phyloP scores from a whole-genome alignment of 1,140 invertebrate genomes.

The Leptoteleia sp. region DNA sequence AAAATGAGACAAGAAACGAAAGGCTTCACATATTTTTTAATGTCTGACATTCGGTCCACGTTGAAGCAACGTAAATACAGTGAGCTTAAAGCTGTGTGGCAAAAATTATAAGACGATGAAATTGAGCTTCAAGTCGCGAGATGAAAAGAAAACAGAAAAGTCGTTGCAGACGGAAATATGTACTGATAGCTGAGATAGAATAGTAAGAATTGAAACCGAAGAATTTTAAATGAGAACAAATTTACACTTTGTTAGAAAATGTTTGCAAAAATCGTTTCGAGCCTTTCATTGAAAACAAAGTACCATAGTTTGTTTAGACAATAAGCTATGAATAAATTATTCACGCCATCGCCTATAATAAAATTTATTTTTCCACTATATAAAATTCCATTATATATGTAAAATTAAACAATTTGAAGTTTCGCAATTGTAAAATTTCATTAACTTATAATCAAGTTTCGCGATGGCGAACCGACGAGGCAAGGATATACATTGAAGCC shows the following conservation, averaged over 20 bases:
- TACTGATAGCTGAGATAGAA: constrained; percentile 53
- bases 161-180: constrained; percentile 40
- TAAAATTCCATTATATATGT: too few relatives aligned
- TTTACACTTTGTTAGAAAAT: constrained; percentile 48
- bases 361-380: background rate
- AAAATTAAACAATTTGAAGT: too few relatives aligned
- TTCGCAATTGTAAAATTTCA: too few relatives aligned
- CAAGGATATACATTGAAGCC: too few relatives aligned
- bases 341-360: background rate
- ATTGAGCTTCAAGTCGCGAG: constrained; percentile 58
- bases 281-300: constrained; percentile 14
- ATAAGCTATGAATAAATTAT: background rate
- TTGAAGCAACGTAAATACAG: constrained; percentile 54
- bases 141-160: constrained; percentile 67
- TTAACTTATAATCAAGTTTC: too few relatives aligned
- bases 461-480: too few relatives aligned
- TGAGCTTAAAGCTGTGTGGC: constrained; percentile 49
- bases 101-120: constrained; percentile 66
- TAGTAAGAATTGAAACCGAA: constrained; percentile 52
- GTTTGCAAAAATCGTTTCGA: constrained; percentile 22
- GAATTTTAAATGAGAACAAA: constrained; percentile 48
- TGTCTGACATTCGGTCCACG: constrained; percentile 45
- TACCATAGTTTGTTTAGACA: constrained; percentile 14
- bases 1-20: constrained; percentile 4
- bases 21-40: constrained; percentile 45